Evolutionary conservation across 2,797 vertebrate genomes (phyloP).

Genomic region (Podarcis lilfordi): DNA sequence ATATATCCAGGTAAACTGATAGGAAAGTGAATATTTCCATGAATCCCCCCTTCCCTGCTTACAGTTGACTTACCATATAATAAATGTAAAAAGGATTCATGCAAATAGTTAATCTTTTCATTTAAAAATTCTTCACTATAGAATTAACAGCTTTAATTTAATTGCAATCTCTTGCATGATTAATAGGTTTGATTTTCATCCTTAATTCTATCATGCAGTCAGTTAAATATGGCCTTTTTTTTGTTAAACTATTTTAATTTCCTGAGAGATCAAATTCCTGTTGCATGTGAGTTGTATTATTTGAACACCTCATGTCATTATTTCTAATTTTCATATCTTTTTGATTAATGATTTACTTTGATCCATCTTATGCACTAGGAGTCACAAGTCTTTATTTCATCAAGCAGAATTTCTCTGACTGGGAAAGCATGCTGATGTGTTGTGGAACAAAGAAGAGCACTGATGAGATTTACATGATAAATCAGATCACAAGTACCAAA

Average conservation of each 20-base stretch:
- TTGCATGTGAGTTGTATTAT: constrained; percentile 66
- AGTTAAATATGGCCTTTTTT: constrained; percentile 69
- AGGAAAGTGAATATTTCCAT: neutral
- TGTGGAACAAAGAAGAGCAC: constrained; percentile 26
- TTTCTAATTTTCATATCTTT: constrained; percentile 74
- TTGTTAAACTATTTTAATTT: constrained; percentile 76
- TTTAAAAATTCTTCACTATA: constrained; percentile 61
- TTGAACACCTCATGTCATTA: constrained; percentile 70
- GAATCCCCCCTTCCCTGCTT: constrained; percentile 2
- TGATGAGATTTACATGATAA: constrained; percentile 23
- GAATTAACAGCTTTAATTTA: constrained; percentile 72
- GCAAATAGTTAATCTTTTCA: constrained; percentile 64
- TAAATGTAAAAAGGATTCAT: constrained; percentile 25
- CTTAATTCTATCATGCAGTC: constrained; percentile 68
- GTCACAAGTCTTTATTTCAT: constrained; percentile 51
- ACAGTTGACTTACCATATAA: constrained; percentile 22
- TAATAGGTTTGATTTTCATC: constrained; percentile 73
- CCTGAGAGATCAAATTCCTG: constrained; percentile 73
- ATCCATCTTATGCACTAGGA: constrained; percentile 65
- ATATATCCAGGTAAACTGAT: neutral
- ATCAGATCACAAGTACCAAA: constrained; percentile 25
- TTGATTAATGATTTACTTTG: constrained; percentile 72
- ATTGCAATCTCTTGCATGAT: constrained; percentile 74
- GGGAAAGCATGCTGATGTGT: constrained; percentile 16
- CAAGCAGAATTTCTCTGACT: constrained; percentile 47